phyloP scores from a whole-genome alignment of 2,797 vertebrate species.

The Acomys russatus region DNA sequence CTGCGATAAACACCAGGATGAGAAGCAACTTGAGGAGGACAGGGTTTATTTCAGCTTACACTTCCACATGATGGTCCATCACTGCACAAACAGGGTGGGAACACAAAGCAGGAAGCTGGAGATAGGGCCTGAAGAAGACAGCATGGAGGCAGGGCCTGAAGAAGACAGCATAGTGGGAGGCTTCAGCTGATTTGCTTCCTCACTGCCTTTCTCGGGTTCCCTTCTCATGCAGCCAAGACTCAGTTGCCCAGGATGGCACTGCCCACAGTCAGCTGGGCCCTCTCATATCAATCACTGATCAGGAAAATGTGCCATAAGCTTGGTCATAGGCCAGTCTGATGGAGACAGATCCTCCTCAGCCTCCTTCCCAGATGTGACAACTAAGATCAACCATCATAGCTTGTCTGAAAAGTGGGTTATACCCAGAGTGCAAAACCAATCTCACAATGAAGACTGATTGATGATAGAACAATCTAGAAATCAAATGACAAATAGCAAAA shows the following conservation, averaged over 20 bases:
- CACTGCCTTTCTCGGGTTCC: background rate
- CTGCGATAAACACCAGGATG: background rate
- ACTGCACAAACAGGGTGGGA: background rate
- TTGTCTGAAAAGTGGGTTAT: background rate
- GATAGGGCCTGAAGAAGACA: no score
- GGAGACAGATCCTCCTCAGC: no score
- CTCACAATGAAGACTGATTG: background rate
- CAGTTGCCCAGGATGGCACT: background rate
- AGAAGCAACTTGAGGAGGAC: background rate
- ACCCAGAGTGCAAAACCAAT: background rate
- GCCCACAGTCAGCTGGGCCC: background rate
- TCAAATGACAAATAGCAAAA: background rate
- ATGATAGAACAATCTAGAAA: background rate
- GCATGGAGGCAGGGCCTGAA: no score
- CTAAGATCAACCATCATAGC: background rate
- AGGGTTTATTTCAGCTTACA: background rate
- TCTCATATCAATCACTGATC: background rate
- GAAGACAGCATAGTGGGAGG: background rate
- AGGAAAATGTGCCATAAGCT: background rate
- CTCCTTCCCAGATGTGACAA: background rate
- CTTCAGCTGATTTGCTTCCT: background rate
- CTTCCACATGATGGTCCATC: background rate
- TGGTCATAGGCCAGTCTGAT: background rate
- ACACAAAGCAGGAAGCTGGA: no score
- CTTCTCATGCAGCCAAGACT: background rate